Percentiles rank a stretch among this genome's conserved stretches.
Conservation (phyloP, 2,113 vertebrate species). For the Alethe castanea region DNA sequence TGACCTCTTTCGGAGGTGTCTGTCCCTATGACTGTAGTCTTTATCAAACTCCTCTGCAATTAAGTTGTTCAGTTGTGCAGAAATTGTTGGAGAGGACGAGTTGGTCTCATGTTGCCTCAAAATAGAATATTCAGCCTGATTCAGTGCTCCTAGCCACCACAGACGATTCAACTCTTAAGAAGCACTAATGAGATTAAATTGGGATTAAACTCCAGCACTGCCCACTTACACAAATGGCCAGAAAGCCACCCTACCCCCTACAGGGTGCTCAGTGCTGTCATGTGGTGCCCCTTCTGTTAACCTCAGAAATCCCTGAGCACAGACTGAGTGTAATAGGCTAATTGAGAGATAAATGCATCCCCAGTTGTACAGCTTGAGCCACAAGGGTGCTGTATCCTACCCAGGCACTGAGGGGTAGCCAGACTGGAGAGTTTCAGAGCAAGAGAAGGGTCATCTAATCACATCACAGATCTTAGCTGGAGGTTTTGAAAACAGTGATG, state of each 20-base stretch:
- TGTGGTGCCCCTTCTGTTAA: slow-evolving; percentile 35
- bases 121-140: slow-evolving; percentile 34
- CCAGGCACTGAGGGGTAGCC: background rate
- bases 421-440: background rate
- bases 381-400: background rate
- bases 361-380: background rate
- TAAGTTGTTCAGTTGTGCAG: background rate
- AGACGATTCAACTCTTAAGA: slow-evolving; percentile 47
- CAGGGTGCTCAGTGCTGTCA: background rate
- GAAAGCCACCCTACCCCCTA: slow-evolving; percentile 7
- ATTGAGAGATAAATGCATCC: background rate
- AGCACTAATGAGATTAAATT: slow-evolving; percentile 57
- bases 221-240: slow-evolving; percentile 57
- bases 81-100: background rate
- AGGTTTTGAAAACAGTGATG: background rate
- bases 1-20: background rate
- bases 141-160: background rate
- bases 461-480: background rate
- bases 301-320: slow-evolving; percentile 48
- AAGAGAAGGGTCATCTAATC: background rate
- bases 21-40: background rate
- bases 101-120: background rate
- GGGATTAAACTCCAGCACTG: slow-evolving; percentile 45
- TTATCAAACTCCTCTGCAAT: background rate
- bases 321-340: slow-evolving; percentile 30